Evolutionary conservation across 2,113 vertebrate genomes (phyloP).

Genomic region (Calonectris borealis): DNA sequence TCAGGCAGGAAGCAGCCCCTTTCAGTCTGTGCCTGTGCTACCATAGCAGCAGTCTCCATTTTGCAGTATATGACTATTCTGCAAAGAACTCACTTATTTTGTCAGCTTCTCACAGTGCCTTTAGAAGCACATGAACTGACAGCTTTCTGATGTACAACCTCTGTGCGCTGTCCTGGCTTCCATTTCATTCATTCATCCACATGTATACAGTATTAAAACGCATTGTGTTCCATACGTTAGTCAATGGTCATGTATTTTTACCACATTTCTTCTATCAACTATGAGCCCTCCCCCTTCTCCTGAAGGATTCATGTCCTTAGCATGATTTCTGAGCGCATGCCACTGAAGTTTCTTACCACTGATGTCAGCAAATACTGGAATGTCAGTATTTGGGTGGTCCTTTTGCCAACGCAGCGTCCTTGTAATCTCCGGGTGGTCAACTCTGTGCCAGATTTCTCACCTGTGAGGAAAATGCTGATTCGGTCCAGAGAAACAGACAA

Average conservation of each 20-base stretch:
- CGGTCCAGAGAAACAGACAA: background rate
- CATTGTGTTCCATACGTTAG: background rate
- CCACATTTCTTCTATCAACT: background rate
- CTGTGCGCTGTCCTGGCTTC: background rate
- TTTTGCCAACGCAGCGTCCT: background rate
- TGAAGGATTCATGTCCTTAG: background rate
- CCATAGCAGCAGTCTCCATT: background rate
- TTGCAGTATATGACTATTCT: background rate
- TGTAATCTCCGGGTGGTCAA: background rate
- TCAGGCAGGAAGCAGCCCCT: background rate
- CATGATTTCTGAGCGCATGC: background rate
- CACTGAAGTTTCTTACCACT: background rate
- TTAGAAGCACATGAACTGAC: background rate
- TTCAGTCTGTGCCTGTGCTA: background rate
- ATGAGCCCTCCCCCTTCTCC: background rate
- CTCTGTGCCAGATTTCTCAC: background rate
- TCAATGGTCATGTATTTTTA: background rate
- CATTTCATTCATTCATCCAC: background rate
- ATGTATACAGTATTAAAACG: background rate
- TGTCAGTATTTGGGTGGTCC: background rate
- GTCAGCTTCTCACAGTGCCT: background rate
- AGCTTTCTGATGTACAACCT: rapidly evolving
- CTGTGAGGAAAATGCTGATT: background rate
- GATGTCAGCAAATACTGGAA: background rate
- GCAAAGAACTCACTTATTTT: background rate